phyloP scores from a whole-genome alignment of 1,140 invertebrate species.

The Melipona quadrifasciata region DNA sequence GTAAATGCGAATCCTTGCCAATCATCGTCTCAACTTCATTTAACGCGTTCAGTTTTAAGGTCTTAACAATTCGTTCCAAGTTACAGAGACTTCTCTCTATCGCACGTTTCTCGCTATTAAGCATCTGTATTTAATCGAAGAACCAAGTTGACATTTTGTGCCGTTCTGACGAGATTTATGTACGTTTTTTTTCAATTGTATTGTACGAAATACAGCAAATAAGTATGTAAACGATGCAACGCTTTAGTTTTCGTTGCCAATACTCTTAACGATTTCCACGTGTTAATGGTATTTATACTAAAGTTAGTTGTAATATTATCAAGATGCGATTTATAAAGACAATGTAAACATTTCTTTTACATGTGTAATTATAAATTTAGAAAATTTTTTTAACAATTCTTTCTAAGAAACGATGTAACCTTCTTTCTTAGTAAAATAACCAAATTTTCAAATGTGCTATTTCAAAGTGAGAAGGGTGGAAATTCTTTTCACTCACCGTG shows the following conservation, averaged over 20 bases:
- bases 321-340: background rate
- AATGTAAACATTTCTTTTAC: background rate
- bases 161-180: slow-evolving; percentile 5
- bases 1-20: slow-evolving; percentile 61
- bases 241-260: background rate
- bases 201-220: slow-evolving; percentile 37
- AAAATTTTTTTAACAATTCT: background rate
- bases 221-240: slow-evolving; percentile 10
- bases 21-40: slow-evolving; percentile 66
- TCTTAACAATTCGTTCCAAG: slow-evolving; percentile 66
- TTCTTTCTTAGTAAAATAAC: background rate
- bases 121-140: slow-evolving; percentile 63
- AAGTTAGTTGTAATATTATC: background rate
- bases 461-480: background rate
- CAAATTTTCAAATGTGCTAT: background rate
- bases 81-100: slow-evolving; percentile 71
- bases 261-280: background rate
- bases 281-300: background rate
- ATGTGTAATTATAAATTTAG: too few relatives aligned
- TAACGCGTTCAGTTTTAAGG: slow-evolving; percentile 66
- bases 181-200: slow-evolving; percentile 41
- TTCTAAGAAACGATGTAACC: background rate
- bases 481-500: slow-evolving; percentile 57
- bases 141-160: slow-evolving; percentile 53
- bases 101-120: slow-evolving; percentile 72